Evolutionary conservation across 2,113 vertebrate species (phyloP).

Genomic region (Talpa occidentalis): DNA sequence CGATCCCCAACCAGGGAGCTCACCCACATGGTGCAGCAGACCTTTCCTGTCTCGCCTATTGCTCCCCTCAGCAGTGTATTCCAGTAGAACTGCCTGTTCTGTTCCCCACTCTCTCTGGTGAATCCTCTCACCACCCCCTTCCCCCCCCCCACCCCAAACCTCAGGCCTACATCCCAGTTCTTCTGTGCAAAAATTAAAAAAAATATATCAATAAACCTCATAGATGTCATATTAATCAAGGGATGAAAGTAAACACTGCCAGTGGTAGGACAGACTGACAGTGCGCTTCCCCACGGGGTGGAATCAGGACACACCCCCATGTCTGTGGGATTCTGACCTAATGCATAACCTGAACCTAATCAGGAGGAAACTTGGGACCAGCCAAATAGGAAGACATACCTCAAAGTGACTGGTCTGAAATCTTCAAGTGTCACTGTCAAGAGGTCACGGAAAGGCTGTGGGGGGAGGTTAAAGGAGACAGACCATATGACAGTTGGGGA

Average conservation of each 20-base stretch:
- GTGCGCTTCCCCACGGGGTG: not conserved
- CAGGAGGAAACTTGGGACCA: not conserved
- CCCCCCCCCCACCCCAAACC: too few species aligned
- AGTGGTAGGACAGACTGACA: not conserved
- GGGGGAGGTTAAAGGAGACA: not conserved
- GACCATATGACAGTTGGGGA: rapidly evolving
- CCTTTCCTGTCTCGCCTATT: too few species aligned
- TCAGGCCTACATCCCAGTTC: too few species aligned
- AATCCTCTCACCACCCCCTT: too few species aligned
- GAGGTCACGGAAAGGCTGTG: not conserved
- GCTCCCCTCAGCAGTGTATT: too few species aligned
- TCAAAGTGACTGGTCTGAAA: not conserved
- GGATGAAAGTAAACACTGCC: not conserved
- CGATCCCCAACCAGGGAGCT: too few species aligned
- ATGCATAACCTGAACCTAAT: not conserved
- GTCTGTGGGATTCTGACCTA: not conserved
- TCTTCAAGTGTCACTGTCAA: not conserved
- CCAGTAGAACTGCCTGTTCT: too few species aligned
- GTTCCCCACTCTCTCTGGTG: too few species aligned
- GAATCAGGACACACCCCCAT: not conserved
- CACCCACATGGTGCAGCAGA: too few species aligned
- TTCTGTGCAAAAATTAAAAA: too few species aligned
- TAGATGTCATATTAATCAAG: not conserved
- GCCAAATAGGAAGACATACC: not conserved
- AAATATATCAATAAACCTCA: not conserved